phyloP scores from a whole-genome alignment of 2,888 invertebrate species.

The Rambutsinella grinnellia region DNA sequence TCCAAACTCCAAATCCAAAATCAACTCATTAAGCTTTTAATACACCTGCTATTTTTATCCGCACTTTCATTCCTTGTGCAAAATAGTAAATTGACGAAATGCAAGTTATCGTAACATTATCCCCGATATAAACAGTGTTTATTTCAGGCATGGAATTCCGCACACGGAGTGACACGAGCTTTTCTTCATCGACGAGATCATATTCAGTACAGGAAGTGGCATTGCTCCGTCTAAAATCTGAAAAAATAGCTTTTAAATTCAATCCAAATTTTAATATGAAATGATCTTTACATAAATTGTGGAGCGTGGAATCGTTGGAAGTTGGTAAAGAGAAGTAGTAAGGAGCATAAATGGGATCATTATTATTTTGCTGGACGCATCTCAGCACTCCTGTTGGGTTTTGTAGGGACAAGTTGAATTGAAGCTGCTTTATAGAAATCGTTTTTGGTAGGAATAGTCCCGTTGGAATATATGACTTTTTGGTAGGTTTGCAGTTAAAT shows the following conservation, averaged over 20 bases:
- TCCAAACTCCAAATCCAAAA: too few relatives aligned
- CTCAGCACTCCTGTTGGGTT: too few relatives aligned
- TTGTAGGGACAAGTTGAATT: too few relatives aligned
- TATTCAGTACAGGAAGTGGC: not conserved
- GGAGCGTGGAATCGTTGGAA: constrained; percentile 17
- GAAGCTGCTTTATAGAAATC: too few relatives aligned
- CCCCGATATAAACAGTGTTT: constrained; percentile 17
- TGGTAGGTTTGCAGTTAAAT: too few relatives aligned
- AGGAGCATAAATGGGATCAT: too few relatives aligned
- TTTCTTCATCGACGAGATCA: not conserved
- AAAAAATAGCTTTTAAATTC: not conserved
- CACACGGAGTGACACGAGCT: constrained; percentile 25
- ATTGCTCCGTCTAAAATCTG: not conserved
- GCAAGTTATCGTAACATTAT: constrained; percentile 30
- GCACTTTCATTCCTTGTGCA: constrained; percentile 13
- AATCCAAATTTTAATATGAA: not conserved
- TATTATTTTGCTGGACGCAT: too few relatives aligned
- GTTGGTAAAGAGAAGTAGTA: constrained; percentile 24
- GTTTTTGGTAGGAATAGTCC: too few relatives aligned
- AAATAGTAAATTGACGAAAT: constrained; percentile 37
- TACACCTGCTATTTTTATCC: too few relatives aligned
- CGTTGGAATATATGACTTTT: too few relatives aligned
- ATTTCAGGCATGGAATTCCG: constrained; percentile 7
- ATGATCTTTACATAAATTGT: constrained; percentile 29
- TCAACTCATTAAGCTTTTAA: too few relatives aligned